phyloP scores from a whole-genome alignment of 1,140 invertebrate genomes.

The Nebria ingens region DNA sequence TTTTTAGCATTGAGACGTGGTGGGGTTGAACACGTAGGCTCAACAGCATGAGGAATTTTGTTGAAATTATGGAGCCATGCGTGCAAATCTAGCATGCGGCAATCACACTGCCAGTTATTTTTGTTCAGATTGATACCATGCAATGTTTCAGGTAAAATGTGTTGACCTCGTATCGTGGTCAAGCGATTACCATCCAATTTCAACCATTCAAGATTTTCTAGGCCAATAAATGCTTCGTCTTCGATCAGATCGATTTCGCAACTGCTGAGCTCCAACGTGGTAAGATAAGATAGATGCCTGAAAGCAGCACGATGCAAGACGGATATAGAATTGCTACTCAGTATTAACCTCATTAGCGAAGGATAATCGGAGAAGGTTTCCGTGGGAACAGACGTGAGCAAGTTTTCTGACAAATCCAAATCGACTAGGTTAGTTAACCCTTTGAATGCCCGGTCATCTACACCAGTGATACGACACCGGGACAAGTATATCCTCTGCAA shows the following conservation, averaged over 20 bases:
- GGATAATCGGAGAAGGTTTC: slow-evolving; percentile 64
- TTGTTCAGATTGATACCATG: slow-evolving; percentile 70
- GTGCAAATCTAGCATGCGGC: slow-evolving; percentile 62
- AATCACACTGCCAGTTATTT: slow-evolving; percentile 86
- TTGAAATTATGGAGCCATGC: slow-evolving; percentile 66
- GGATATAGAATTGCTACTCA: slow-evolving; percentile 72
- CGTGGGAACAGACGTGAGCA: slow-evolving; percentile 62
- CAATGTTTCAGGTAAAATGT: slow-evolving; percentile 59
- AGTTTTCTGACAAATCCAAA: slow-evolving; percentile 75
- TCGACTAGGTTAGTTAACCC: slow-evolving; percentile 81
- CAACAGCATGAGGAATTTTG: slow-evolving; percentile 49
- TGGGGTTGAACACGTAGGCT: slow-evolving; percentile 66
- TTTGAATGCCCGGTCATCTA: slow-evolving; percentile 67
- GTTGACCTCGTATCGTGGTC: slow-evolving; percentile 52
- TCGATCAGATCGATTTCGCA: slow-evolving; percentile 69
- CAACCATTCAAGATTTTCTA: slow-evolving; percentile 72
- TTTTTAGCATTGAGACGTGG: slow-evolving; percentile 49
- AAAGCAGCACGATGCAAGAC: slow-evolving; percentile 65
- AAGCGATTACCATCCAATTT: slow-evolving; percentile 73
- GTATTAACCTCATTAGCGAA: slow-evolving; percentile 66
- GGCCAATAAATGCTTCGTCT: slow-evolving; percentile 67
- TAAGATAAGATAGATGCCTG: slow-evolving; percentile 58
- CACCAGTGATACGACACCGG: slow-evolving; percentile 60
- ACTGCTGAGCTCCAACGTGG: slow-evolving; percentile 67
- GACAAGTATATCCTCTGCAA: slow-evolving; percentile 76